Conservation (phyloP, 1,140 invertebrate species). For the Psilanteris sp. region DNA sequence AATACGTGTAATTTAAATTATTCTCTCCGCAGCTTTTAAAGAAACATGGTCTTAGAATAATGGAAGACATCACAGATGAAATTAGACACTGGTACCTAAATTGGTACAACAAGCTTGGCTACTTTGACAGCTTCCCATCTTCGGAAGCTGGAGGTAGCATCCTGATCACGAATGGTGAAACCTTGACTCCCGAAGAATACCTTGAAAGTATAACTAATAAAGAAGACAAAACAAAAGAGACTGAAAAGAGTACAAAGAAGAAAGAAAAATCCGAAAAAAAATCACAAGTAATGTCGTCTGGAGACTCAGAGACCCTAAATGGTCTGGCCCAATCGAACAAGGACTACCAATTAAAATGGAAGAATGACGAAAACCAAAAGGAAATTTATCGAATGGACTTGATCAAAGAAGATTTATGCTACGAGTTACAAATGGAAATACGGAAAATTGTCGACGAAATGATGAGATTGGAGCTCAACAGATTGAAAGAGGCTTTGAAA, state of each 20-base stretch:
- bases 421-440: constrained; percentile 81
- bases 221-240: constrained; percentile 29
- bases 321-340: constrained; percentile 66
- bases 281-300: constrained; percentile 61
- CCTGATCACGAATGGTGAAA: constrained; percentile 80
- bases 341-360: constrained; percentile 79
- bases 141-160: constrained; percentile 80
- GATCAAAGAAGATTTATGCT: constrained; percentile 78
- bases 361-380: constrained; percentile 69
- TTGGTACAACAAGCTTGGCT: constrained; percentile 81
- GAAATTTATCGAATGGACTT: constrained; percentile 78
- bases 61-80: constrained; percentile 86
- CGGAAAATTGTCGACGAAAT: constrained; percentile 80
- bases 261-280: constrained; percentile 6
- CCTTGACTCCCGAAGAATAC: constrained; percentile 80
- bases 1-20: no score
- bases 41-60: constrained; percentile 81
- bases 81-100: constrained; percentile 84
- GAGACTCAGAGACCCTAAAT: constrained; percentile 66
- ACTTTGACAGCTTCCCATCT: constrained; percentile 81
- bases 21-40: constrained; percentile 71
- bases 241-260: constrained; percentile 37
- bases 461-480: constrained; percentile 81
- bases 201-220: constrained; percentile 56
- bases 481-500: constrained; percentile 78